A percentile compares a stretch with the other conserved stretches of the same genome.
Evolutionary conservation across 2,113 vertebrate genomes (phyloP).

Genomic region (Coreoperca whiteheadi): DNA sequence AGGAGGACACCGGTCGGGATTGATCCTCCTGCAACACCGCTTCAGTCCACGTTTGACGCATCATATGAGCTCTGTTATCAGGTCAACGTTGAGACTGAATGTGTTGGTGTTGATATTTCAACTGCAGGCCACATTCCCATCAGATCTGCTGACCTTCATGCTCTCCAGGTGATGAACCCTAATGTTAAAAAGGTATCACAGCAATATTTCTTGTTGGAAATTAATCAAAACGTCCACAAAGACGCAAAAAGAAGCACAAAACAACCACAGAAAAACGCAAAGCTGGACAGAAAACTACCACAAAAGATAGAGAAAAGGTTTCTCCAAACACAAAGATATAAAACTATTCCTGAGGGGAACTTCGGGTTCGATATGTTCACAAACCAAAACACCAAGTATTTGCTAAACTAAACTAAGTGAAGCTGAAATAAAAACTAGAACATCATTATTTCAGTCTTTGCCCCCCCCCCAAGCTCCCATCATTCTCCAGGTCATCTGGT

Average conservation of each 20-base stretch:
- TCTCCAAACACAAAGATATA: background rate
- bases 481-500: background rate
- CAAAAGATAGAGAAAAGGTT: too few species aligned
- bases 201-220: background rate
- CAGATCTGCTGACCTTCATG: background rate
- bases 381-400: background rate
- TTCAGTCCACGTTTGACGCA: background rate
- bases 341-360: background rate
- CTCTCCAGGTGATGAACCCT: background rate
- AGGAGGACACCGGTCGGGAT: conserved; percentile 11
- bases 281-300: too few species aligned
- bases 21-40: background rate
- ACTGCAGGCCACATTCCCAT: background rate
- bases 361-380: background rate
- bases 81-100: background rate
- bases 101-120: background rate
- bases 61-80: background rate
- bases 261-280: too few species aligned
- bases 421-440: background rate
- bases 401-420: background rate
- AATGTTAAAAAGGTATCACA: too few species aligned
- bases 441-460: background rate
- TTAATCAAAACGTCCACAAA: background rate
- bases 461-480: background rate
- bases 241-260: background rate